A percentile compares a stretch with the other conserved stretches of the same genome.
Conservation (phyloP, 2,113 vertebrate genomes). For the Smithornis capensis region DNA sequence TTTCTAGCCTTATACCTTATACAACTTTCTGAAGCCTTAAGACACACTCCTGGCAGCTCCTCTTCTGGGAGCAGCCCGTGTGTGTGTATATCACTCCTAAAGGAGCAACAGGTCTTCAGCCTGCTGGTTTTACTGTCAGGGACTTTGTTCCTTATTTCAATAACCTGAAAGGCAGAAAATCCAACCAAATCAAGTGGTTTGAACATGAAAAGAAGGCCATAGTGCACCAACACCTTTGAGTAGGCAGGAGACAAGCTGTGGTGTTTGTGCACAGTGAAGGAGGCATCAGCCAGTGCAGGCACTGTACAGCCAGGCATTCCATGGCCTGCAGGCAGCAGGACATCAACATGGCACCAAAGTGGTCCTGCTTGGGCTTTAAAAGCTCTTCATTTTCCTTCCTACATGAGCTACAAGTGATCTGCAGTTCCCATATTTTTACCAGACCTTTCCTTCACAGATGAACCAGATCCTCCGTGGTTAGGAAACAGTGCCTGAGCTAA, state of each 20-base stretch:
- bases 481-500: neutral
- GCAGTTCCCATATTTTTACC: neutral
- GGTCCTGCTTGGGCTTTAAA: neutral
- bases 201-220: neutral
- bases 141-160: neutral
- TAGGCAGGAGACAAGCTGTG: neutral
- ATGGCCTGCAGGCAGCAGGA: neutral
- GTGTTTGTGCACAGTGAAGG: neutral
- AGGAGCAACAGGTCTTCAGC: neutral
- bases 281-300: neutral
- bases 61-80: neutral
- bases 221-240: neutral
- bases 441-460: neutral
- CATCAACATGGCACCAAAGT: neutral
- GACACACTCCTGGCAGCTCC: neutral
- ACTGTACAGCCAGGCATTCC: rapidly evolving
- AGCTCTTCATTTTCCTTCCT: neutral
- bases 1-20: neutral
- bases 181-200: neutral
- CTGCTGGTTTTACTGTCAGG: neutral
- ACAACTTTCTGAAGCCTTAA: neutral
- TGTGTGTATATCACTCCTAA: neutral
- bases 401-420: too few species aligned
- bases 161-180: neutral
- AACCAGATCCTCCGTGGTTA: neutral